Conservation (phyloP, 2,113 vertebrate genomes). For the Petrocephalus microphthalmus region DNA sequence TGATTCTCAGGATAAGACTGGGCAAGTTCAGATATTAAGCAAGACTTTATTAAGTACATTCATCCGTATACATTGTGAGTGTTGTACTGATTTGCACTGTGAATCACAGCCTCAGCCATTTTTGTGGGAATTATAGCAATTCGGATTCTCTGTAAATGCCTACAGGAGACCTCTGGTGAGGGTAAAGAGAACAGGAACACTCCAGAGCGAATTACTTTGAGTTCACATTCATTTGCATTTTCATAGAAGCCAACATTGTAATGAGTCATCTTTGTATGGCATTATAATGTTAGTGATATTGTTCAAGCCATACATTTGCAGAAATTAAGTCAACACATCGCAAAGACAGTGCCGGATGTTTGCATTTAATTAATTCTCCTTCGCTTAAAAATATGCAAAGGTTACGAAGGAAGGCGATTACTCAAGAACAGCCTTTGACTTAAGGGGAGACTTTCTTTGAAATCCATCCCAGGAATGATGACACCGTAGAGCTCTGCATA, state of each 20-base stretch:
- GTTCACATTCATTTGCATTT: constrained; percentile 24
- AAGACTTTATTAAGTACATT: neutral
- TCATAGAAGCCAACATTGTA: constrained; percentile 7
- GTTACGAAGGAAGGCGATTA: constrained; percentile 10
- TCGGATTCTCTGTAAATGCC: constrained; percentile 14
- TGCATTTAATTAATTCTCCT: constrained; percentile 21
- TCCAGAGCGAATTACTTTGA: neutral
- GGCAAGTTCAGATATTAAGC: neutral
- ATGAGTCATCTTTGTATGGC: constrained; percentile 25
- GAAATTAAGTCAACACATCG: constrained; percentile 22
- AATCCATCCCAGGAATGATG: constrained; percentile 2
- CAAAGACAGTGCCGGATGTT: neutral
- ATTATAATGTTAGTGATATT: constrained; percentile 27
- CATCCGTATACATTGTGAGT: neutral
- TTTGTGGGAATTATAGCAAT: constrained; percentile 10
- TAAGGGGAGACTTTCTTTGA: constrained; percentile 2
- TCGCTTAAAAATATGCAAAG: constrained; percentile 1
- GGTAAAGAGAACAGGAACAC: neutral
- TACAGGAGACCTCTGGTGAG: neutral
- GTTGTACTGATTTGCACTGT: neutral
- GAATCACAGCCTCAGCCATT: constrained; percentile 1
- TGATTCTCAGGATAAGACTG: neutral
- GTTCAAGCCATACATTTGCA: constrained; percentile 8
- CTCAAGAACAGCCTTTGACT: neutral
- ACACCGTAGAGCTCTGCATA: neutral